Evolutionary conservation across 2,797 vertebrate genomes (phyloP).

Genomic region (Remorina albescens): DNA sequence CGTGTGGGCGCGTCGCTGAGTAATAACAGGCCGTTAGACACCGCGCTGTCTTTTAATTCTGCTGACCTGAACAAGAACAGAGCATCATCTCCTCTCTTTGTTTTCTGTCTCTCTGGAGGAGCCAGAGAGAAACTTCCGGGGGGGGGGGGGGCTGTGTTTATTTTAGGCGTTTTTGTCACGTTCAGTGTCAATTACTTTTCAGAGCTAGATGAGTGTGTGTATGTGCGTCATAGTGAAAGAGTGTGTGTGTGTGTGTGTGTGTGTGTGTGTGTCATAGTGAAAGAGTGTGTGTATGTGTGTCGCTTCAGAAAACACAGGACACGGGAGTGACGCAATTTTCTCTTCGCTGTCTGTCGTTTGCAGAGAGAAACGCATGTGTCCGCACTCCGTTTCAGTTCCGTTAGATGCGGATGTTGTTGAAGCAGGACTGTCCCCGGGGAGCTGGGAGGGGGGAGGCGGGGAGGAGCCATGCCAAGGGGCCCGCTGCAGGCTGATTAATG

Average conservation of each 20-base stretch:
- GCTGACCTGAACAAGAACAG: conserved; percentile 1
- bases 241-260: not conserved
- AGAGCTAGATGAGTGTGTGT: not conserved
- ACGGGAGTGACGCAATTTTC: conserved; percentile 52
- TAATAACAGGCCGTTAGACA: conserved; percentile 22
- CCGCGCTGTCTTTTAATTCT: conserved; percentile 14
- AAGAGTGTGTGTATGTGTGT: conserved; percentile 4
- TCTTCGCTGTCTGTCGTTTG: conserved; percentile 48
- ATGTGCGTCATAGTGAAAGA: not conserved
- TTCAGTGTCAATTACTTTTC: conserved; percentile 16
- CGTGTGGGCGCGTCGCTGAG: not conserved
- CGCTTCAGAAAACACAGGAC: conserved; percentile 49
- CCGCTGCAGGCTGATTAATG: conserved; percentile 83
- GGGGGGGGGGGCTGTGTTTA: not conserved
- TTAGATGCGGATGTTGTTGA: conserved; percentile 68
- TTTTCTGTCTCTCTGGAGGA: not conserved
- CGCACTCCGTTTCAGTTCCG: conserved; percentile 51
- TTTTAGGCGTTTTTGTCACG: conserved; percentile 9
- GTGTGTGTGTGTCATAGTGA: no score
- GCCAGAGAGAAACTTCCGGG: not conserved
- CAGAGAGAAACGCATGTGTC: conserved; percentile 34
- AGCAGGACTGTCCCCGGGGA: conserved; percentile 51
- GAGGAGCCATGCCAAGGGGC: conserved; percentile 68
- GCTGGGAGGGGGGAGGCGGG: conserved; percentile 31
- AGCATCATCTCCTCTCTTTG: conserved; percentile 9